Base-by-base conservation (phyloP, 1,140 invertebrate species). In the Drosophila auraria region DNA sequence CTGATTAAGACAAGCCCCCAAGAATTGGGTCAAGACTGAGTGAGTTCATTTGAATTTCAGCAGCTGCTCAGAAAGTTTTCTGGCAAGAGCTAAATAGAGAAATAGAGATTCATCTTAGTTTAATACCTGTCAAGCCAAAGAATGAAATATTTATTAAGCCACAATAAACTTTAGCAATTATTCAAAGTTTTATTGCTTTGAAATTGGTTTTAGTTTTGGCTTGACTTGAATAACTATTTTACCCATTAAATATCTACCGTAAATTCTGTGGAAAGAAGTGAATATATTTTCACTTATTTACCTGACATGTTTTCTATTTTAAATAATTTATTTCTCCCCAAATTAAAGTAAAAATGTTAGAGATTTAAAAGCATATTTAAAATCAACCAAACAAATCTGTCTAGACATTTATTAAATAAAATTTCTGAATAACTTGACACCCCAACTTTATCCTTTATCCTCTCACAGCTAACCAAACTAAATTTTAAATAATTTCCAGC, bases 21-120 rank as follows among this genome's bases (percentile, higher is more conserved):
- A 15, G 66, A 71, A 71, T 56, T 71, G 68, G 68, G 68, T 71
- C 64, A 69, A 57, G 40, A 5, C 64, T 47, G 25, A 54, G 25
- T 30, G 11, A 45, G 42, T 47, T 71, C 40, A 71, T 71, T 71
- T 70, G 33, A 30, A 27, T 56, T 56, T 56, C 40, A 49, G 11
- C 63, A 71, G 30, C 47, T 57, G 51, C 36, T 56, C 1, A 14
- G 12, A 57, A 54, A 57, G 54, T 57, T 57, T 57, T 40, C 54
- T 23, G 36, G 6, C 50, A 40, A 54, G 36, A 27, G 30, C 61
- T 36, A 56, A 56, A 17, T 38, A 38, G 58, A 36, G 58, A 61
- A 42, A 17, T 23, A n/a, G 20, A 40, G 4, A 44, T 15, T 25
- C 33, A 62, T 65, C 20, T 17, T n/a, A 2, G 2, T 60, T 11